Evolutionary conservation across 2,797 vertebrate species (phyloP).

Genomic region (Hipposideros larvatus): DNA sequence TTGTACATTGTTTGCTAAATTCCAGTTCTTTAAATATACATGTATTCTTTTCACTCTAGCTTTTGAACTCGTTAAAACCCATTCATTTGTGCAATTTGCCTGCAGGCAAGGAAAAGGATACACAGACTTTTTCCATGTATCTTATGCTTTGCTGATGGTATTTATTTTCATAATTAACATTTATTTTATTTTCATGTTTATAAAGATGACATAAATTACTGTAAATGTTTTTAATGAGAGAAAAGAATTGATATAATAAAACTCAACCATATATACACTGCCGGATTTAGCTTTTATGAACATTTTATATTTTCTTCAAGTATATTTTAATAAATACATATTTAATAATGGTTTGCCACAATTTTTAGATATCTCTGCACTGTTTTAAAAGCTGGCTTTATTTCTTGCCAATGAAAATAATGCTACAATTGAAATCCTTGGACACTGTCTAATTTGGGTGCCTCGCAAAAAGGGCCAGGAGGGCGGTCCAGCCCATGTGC

Average conservation of each 20-base stretch:
- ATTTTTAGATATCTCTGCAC: neutral
- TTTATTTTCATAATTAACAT: conserved; percentile 42
- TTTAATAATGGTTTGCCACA: neutral
- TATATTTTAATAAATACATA: neutral
- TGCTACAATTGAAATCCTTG: neutral
- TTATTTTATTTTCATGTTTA: conserved; percentile 49
- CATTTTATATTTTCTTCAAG: conserved; percentile 7
- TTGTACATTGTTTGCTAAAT: neutral
- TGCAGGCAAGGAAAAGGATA: neutral
- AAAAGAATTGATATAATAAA: conserved; percentile 4
- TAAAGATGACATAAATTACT: neutral
- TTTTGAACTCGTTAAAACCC: conserved; percentile 12
- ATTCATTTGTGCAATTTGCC: neutral
- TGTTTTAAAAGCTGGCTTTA: neutral
- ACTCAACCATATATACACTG: neutral
- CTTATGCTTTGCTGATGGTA: neutral
- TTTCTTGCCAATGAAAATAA: neutral
- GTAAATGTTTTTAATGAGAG: neutral
- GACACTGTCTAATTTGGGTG: neutral
- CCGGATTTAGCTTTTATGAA: neutral
- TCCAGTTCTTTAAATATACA: neutral
- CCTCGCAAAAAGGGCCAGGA: neutral
- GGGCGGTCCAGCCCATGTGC: neutral
- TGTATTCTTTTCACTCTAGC: neutral
- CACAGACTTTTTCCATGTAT: neutral